phyloP scores from a whole-genome alignment of 2,888 invertebrate genomes.

The Eupeodes luniger region DNA sequence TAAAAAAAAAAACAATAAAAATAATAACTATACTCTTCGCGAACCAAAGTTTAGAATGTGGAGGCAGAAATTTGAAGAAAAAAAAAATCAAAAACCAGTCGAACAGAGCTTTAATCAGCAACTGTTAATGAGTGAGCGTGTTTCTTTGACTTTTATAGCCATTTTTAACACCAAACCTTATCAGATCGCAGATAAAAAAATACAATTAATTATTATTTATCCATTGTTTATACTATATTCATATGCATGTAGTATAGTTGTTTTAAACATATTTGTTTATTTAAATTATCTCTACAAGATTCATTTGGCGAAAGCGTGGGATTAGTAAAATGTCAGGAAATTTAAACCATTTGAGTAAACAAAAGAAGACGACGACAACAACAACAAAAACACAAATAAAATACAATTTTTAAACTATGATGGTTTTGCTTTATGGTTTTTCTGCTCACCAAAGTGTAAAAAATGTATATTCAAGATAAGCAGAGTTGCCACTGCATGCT shows the following conservation, averaged over 20 bases:
- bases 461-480: neutral
- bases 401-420: constrained; percentile 5
- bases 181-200: constrained; percentile 5
- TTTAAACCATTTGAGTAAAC: constrained; percentile 45
- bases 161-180: constrained; percentile 24
- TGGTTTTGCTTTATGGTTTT: neutral
- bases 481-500: neutral
- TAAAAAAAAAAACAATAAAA: neutral
- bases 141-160: constrained; percentile 59
- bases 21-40: neutral
- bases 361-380: constrained; percentile 11
- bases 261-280: constrained; percentile 35
- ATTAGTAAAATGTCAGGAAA: constrained; percentile 49
- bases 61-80: too few species aligned
- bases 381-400: neutral
- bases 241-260: constrained; percentile 2
- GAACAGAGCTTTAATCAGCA: constrained; percentile 72
- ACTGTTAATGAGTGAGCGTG: constrained; percentile 61
- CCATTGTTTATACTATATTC: neutral
- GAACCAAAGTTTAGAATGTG: neutral
- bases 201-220: constrained; percentile 54
- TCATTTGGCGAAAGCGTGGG: constrained; percentile 18
- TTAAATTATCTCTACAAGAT: constrained; percentile 24
- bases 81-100: constrained; percentile 31
- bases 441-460: neutral